These are phyloP conservation scores for Microctonus aethiopoides DNA, from an alignment of 2,888 invertebrate species.

Conservation along the genomic window DNA sequence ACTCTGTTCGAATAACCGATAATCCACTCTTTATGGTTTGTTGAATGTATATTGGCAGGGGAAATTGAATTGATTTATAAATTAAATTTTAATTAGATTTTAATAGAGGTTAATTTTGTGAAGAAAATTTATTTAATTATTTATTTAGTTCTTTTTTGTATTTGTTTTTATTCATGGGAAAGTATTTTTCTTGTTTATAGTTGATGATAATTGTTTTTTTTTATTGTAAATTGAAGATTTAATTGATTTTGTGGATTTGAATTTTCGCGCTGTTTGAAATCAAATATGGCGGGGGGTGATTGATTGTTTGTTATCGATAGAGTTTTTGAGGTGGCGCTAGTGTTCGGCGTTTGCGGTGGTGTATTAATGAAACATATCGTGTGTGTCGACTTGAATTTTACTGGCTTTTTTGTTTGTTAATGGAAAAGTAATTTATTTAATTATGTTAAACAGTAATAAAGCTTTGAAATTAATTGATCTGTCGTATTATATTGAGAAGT, in stretches of 20 bases:
- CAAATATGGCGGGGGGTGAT: not conserved
- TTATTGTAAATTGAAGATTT: not conserved
- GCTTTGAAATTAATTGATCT: too few relatives aligned
- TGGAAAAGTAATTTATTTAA: too few relatives aligned
- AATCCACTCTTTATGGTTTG: not conserved
- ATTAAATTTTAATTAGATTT: not conserved
- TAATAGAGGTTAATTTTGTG: not conserved
- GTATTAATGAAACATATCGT: too few relatives aligned
- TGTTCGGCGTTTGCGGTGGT: too few relatives aligned
- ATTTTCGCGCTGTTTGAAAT: not conserved
- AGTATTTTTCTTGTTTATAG: too few relatives aligned
- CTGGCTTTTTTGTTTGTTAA: too few relatives aligned
- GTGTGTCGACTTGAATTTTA: too few relatives aligned
- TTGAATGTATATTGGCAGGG: not conserved
- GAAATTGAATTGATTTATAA: not conserved
- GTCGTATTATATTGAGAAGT: too few relatives aligned
- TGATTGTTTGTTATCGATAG: not conserved
- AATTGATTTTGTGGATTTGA: not conserved
- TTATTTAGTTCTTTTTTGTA: not conserved
- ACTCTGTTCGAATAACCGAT: not conserved
- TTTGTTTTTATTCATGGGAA: not conserved
- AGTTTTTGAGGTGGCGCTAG: not conserved
- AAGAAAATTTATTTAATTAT: not conserved
- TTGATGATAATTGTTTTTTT: too few relatives aligned
- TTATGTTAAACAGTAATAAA: too few relatives aligned